Percentiles rank a stretch among this genome's conserved stretches.
Evolutionary conservation across 2,113 vertebrate genomes (phyloP).

Genomic region (Scomber scombrus): DNA sequence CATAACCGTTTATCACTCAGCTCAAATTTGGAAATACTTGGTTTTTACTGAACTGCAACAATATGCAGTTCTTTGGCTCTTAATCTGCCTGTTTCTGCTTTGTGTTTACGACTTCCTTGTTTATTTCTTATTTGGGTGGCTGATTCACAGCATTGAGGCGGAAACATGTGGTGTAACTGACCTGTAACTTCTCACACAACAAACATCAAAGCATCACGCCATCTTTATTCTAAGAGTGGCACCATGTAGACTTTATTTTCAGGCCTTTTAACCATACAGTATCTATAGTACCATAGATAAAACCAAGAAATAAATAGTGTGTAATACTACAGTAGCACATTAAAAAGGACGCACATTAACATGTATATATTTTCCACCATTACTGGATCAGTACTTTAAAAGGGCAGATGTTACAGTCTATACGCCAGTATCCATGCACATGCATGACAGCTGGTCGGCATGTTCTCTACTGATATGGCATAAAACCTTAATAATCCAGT

Average conservation of each 20-base stretch:
- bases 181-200: background rate
- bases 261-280: slow-evolving; percentile 65
- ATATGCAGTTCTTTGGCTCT: too few species aligned
- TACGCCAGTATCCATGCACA: slow-evolving; percentile 42
- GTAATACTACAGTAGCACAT: slow-evolving; percentile 75
- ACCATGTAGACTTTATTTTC: slow-evolving; percentile 77
- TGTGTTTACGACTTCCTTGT: background rate
- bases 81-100: background rate
- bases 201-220: slow-evolving; percentile 21
- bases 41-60: too few species aligned
- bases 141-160: background rate
- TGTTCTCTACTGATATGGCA: slow-evolving; percentile 67
- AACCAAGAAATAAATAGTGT: slow-evolving; percentile 76
- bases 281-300: slow-evolving; percentile 75
- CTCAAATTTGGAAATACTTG: too few species aligned
- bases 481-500: slow-evolving; percentile 45
- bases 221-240: slow-evolving; percentile 59
- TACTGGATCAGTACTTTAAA: slow-evolving; percentile 46
- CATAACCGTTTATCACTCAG: too few species aligned
- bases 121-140: too few species aligned
- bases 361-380: slow-evolving; percentile 46
- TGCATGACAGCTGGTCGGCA: slow-evolving; percentile 30
- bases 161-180: background rate
- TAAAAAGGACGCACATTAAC: slow-evolving; percentile 70
- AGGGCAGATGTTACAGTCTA: slow-evolving; percentile 35